Conservation (phyloP, 53 echinoderm and acorn worm species). For the Antedon mediterranea region DNA sequence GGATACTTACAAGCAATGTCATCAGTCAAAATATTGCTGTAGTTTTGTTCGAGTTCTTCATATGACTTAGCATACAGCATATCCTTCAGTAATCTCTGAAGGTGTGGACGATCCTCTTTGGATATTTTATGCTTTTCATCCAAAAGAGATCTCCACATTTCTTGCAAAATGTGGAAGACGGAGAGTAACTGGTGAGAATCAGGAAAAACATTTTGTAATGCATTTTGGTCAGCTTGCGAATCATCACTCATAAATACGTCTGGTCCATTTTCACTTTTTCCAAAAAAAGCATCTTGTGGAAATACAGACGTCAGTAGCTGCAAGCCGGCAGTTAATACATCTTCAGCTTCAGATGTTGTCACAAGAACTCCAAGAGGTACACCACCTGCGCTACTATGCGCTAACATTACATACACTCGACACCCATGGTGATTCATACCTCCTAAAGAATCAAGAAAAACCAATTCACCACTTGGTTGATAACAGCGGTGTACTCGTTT, state of each 20-base stretch:
- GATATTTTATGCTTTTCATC: conserved; percentile 4
- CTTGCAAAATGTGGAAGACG: conserved; percentile 15
- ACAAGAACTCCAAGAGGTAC: conserved; percentile 21
- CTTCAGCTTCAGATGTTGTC: conserved; percentile 7
- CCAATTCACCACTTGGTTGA: conserved; percentile 9
- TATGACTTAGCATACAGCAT: conserved; percentile 21
- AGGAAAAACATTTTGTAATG: conserved; percentile 10
- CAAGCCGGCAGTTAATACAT: conserved; percentile 2
- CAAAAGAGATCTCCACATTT: conserved; percentile 20
- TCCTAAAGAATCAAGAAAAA: conserved; percentile 22
- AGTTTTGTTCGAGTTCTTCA: conserved; percentile 5
- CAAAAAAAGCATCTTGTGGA: conserved; percentile 2
- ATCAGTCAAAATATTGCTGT: neutral
- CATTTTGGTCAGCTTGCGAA: neutral
- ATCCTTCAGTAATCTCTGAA: conserved; percentile 19
- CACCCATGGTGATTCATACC: neutral
- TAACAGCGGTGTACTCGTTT: conserved; percentile 9
- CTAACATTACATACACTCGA: conserved; percentile 4
- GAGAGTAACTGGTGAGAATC: neutral
- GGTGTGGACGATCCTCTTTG: conserved; percentile 6
- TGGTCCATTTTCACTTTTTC: neutral
- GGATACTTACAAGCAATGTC: neutral
- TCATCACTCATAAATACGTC: conserved; percentile 21
- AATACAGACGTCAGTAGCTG: conserved; percentile 4
- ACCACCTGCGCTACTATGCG: conserved; percentile 8